Conservation (phyloP, 2,888 invertebrate species). For the Eucera pruinosa region DNA sequence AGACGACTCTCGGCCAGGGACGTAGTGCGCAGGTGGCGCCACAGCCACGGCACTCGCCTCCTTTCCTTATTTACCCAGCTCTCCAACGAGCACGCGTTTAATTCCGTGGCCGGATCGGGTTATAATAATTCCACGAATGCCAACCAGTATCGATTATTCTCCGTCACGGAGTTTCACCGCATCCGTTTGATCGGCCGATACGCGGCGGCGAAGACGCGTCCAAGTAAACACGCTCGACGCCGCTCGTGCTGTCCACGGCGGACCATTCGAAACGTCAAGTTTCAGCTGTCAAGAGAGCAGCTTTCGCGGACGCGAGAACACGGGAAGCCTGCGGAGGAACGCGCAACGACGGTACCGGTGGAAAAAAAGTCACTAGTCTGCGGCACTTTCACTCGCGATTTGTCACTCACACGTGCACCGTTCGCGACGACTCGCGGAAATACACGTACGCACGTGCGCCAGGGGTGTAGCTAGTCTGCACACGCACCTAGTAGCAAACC, state of each 20-base stretch:
- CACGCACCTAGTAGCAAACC: slow-evolving; percentile 70
- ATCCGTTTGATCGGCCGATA: too few species aligned
- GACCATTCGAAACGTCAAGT: slow-evolving; percentile 30
- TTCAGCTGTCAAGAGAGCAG: slow-evolving; percentile 35
- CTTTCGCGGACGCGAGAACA: slow-evolving; percentile 14
- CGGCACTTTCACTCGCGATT: slow-evolving; percentile 60
- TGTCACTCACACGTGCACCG: slow-evolving; percentile 66
- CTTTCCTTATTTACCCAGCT: slow-evolving; percentile 26
- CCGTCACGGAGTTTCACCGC: too few species aligned
- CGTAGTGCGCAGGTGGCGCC: slow-evolving; percentile 81
- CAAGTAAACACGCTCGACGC: not conserved
- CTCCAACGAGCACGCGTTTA: not conserved
- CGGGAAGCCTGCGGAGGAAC: slow-evolving; percentile 1
- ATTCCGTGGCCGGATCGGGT: too few species aligned
- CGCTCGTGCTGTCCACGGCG: too few species aligned
- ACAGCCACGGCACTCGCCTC: slow-evolving; percentile 76
- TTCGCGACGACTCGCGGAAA: slow-evolving; percentile 44
- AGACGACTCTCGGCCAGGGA: slow-evolving; percentile 80
- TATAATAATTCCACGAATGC: not conserved
- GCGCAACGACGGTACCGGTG: not conserved
- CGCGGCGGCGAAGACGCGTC: too few species aligned
- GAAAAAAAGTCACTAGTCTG: slow-evolving; percentile 48
- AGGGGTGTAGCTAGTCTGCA: slow-evolving; percentile 65
- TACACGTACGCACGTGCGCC: slow-evolving; percentile 73
- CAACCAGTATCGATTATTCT: not conserved